These are phyloP conservation scores for Anaspis maculata DNA, from an alignment of 2,888 invertebrate species.

Conservation along the genomic window DNA sequence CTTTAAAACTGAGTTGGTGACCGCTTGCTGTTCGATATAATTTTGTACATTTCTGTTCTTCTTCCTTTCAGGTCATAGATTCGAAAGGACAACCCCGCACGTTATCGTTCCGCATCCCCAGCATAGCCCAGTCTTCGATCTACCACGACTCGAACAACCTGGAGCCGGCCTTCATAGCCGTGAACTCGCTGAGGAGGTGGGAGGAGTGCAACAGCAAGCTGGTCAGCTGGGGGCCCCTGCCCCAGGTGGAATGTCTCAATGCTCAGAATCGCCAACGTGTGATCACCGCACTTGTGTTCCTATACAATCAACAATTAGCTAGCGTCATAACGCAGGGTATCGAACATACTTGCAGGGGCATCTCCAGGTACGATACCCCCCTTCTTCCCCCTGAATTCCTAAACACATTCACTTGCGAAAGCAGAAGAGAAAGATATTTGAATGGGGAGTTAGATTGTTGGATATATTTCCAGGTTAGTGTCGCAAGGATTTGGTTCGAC, in stretches of 20 bases:
- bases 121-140: conserved; percentile 82
- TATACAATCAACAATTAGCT: conserved; percentile 80
- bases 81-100: conserved; percentile 77
- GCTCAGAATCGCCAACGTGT: conserved; percentile 86
- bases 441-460: neutral
- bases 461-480: conserved; percentile 52
- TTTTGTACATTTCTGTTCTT: too few relatives aligned
- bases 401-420: too few relatives aligned
- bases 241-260: conserved; percentile 82
- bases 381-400: conserved; percentile 21
- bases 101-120: conserved; percentile 81
- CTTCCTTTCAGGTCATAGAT: conserved; percentile 62
- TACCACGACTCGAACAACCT: conserved; percentile 82
- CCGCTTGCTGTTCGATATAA: too few relatives aligned
- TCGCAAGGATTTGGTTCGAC: conserved; percentile 71
- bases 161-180: conserved; percentile 71
- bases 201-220: conserved; percentile 84
- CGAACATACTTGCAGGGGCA: conserved; percentile 71
- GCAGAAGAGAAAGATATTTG: too few relatives aligned
- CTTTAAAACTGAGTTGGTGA: too few relatives aligned
- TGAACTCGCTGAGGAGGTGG: conserved; percentile 76
- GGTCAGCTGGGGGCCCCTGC: conserved; percentile 84
- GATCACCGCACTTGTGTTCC: conserved; percentile 80
- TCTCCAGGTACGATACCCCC: conserved; percentile 70
- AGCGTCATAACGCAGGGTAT: conserved; percentile 69